Base-by-base conservation (phyloP, 2,113 vertebrate genomes). In the Hirundichthys speculiger region DNA sequence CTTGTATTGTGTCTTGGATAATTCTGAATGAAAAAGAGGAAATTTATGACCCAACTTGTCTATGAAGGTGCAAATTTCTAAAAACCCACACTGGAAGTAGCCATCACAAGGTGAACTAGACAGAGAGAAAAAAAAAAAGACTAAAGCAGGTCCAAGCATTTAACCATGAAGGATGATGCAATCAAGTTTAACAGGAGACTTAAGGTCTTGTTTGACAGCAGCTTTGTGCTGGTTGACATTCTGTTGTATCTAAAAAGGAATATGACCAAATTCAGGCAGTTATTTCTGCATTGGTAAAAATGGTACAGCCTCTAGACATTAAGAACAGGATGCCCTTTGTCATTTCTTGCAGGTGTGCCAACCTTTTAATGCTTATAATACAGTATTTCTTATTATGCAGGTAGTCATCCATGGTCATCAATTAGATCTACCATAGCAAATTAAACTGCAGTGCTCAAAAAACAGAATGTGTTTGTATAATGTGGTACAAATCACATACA, bases 171-270 rank as follows among this genome's bases (percentile, higher is more conserved):
- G 48, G 48, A 64, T 25, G 50, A 76, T 73, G 71, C 47, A n/a
- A 48, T 91, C 86, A 91, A 90, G 88, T 90, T 88, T 54, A 69
- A 88, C 87, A 90, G 90, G 86, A 88, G 65, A 72, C 25, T 65
- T 58, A 76, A 79, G 77, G 71, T 80, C 67, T 71, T 63, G 43
- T 64, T 67, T 84, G 65, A 53, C 47, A 21, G 70, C 0, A 2
- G 14, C 56, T 74, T 48, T 50, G 40, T 9, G 16, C 58, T 43
- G 30, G 54, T 46, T 24, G 54, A 84, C 67, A 64, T 79, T 85
- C 47, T 52, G 55, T 66, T 69, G 51, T 2, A 69, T 58, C 69
- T 34, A 11, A 72, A 53, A 67, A 60, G 52, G 72, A 61, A 86
- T 71, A 71, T 66, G 67, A 66, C 25, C 3, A 24, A 53, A 30